phyloP scores from a whole-genome alignment of 2,888 invertebrate species.

The Lymantria dispar region DNA sequence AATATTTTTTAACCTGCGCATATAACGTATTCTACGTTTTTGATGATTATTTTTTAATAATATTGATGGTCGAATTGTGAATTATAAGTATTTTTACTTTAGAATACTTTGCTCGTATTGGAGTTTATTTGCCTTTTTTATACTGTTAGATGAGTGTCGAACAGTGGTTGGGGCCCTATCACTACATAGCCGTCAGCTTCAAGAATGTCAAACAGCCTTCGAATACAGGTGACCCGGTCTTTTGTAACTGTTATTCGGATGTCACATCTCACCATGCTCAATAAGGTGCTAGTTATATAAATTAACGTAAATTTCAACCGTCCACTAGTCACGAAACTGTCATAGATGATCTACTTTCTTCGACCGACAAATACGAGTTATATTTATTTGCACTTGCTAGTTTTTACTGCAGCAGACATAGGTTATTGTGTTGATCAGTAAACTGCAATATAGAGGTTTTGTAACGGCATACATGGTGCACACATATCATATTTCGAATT shows the following conservation, averaged over 20 bases:
- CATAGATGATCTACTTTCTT: constrained; percentile 59
- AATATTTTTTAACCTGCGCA: too few species aligned
- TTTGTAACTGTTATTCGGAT: constrained; percentile 70
- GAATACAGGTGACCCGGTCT: constrained; percentile 75
- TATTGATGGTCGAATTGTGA: too few species aligned
- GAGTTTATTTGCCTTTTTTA: background rate
- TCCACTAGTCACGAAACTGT: constrained; percentile 43
- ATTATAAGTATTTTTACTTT: too few species aligned
- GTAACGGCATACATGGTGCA: too few species aligned
- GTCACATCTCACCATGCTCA: constrained; percentile 61
- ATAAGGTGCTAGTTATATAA: constrained; percentile 70
- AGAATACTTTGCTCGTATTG: too few species aligned
- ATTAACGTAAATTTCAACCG: constrained; percentile 63
- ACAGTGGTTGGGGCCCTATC: constrained; percentile 11
- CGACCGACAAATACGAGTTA: constrained; percentile 48
- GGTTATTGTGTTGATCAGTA: too few species aligned
- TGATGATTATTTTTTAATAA: too few species aligned
- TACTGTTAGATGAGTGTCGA: background rate
- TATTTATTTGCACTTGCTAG: constrained; percentile 20
- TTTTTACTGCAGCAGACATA: too few species aligned
- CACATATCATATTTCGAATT: too few species aligned
- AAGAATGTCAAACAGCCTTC: constrained; percentile 46
- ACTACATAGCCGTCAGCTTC: constrained; percentile 60
- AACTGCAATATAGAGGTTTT: too few species aligned
- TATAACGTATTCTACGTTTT: too few species aligned